These are phyloP conservation scores for Nysson spinosus DNA, from an alignment of 2,888 invertebrate species.

Conservation along the genomic window DNA sequence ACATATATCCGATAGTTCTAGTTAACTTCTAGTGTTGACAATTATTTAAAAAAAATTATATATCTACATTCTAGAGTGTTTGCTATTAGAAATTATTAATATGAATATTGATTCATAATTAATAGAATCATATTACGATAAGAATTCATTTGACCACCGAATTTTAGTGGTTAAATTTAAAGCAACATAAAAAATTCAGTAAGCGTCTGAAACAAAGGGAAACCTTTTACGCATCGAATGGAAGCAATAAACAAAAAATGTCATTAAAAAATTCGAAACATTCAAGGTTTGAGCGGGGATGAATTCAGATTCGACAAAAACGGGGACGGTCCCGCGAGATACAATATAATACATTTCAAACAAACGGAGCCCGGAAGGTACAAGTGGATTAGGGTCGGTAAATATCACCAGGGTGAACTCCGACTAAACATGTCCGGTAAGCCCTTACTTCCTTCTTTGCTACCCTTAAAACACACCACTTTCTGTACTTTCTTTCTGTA, in stretches of 20 bases:
- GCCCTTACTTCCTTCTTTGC: constrained; percentile 43
- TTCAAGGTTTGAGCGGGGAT: constrained; percentile 91
- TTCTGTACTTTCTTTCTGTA: background rate
- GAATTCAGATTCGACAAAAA: constrained; percentile 93
- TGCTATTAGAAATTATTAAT: no score
- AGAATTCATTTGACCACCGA: no score
- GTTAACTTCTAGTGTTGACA: no score
- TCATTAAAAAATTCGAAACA: background rate
- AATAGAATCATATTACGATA: no score
- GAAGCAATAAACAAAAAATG: background rate
- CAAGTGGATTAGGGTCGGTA: constrained; percentile 92
- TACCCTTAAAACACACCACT: background rate
- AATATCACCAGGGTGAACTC: constrained; percentile 90
- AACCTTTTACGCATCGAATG: background rate
- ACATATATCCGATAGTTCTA: no score
- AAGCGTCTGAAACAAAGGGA: no score
- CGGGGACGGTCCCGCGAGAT: constrained; percentile 96
- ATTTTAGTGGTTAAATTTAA: no score
- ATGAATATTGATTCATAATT: no score
- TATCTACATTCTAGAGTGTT: no score
- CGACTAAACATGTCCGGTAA: constrained; percentile 88
- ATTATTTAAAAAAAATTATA: no score
- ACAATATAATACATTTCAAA: constrained; percentile 97
- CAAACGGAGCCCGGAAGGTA: constrained; percentile 86
- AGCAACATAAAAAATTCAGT: no score